Base-by-base conservation (phyloP, 2,113 vertebrate genomes). In the Brachirus orientalis region DNA sequence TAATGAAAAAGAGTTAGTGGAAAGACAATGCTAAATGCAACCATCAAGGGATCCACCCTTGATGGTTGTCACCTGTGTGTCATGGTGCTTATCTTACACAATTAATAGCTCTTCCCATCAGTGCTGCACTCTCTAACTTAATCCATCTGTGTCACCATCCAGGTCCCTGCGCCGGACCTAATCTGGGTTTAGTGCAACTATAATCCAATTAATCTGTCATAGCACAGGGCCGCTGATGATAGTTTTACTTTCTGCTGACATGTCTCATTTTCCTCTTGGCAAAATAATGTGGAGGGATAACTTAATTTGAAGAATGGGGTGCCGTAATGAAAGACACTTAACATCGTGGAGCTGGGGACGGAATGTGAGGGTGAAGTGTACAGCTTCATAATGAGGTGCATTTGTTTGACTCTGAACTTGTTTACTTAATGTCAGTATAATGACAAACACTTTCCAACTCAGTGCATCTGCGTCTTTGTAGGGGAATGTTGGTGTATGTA, bases 161-260 rank as follows among this genome's bases (percentile, higher is more conserved):
- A 53, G 79, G 72, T 89, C 88, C 81, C 84, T 28, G 7, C 79
- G 61, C 84, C 75, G 73, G 68, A 75, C 79, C 47, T 86, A 75
- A 91, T 87, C 83, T 84, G 66, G 79, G 82, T 80, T 84, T 90
- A 91, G 90, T 79, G 79, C 66, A 76, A 57, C 68, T 75, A 71
- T 86, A 89, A 89, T 86, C 81, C 85, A 89, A 90, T 91, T 86
- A 86, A 90, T 91, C 85, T 89, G 84, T 83, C 86, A 89, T 78
- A 77, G 72, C 75, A 75, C 58, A 62, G 66, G 74, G 67, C 63
- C 19, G 10, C 67, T 53, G 72, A 72, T 38, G 73, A 70, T 86
- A 84, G 86, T 88, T 86, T 80, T 68, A 84, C 82, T 89, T 91
- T 88, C 62, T 79, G 76, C 89, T 86, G 86, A 87, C 81, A 85